phyloP scores from a whole-genome alignment of 2,113 vertebrate genomes.

The cat (Felis catus) region DNA sequence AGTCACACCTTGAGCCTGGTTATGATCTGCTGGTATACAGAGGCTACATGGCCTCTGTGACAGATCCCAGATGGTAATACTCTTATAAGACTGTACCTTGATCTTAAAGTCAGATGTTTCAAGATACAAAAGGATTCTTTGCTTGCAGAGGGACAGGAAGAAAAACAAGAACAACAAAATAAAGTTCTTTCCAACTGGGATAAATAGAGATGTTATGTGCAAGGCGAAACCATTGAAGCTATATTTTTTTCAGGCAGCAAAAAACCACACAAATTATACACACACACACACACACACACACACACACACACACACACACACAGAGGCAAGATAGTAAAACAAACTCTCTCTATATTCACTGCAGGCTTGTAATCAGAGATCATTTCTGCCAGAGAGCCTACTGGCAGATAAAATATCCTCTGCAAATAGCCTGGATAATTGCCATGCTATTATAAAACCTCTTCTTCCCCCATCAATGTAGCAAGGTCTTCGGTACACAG shows the following conservation, averaged over 20 bases:
- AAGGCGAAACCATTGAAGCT: neutral
- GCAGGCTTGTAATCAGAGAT: conserved; percentile 1
- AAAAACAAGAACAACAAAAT: neutral
- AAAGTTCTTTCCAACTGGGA: neutral
- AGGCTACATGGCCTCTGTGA: neutral
- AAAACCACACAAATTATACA: neutral
- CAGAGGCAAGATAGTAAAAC: conserved; percentile 5
- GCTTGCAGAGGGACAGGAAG: neutral
- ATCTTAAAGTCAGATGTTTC: conserved; percentile 38
- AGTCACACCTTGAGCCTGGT: neutral
- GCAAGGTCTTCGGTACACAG: neutral
- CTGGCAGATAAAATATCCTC: conserved; percentile 22
- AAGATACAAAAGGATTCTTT: conserved; percentile 32
- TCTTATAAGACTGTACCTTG: neutral
- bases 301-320: neutral
- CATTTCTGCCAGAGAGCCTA: conserved; percentile 25
- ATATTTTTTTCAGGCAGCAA: neutral
- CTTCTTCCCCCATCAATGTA: neutral
- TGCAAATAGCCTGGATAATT: conserved; percentile 50
- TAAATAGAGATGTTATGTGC: neutral
- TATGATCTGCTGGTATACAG: neutral
- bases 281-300: neutral
- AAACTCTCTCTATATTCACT: neutral
- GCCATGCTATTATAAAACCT: conserved; percentile 30
- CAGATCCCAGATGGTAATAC: neutral